These are phyloP conservation scores for Halictus ligatus DNA, from an alignment of 2,888 invertebrate genomes.

Conservation along the genomic window DNA sequence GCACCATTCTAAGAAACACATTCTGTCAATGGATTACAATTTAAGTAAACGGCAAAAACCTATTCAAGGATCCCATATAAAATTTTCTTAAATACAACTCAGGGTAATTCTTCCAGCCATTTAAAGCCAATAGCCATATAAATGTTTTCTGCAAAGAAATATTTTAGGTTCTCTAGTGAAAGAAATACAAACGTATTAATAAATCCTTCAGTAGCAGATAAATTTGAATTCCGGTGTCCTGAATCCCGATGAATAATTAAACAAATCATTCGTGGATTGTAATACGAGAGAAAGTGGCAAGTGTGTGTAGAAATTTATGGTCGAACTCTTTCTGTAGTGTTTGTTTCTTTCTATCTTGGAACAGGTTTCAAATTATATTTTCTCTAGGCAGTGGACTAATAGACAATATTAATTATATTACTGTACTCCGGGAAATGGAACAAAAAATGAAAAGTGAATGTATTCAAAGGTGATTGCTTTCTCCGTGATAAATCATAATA, in stretches of 20 bases:
- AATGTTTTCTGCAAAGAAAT: background rate
- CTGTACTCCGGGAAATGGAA: slow-evolving; percentile 6
- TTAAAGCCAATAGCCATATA: too few species aligned
- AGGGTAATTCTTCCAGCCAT: too few species aligned
- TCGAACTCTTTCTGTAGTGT: background rate
- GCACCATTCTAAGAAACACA: too few species aligned
- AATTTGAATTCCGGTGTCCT: background rate
- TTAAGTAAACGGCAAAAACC: too few species aligned
- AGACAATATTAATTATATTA: slow-evolving; percentile 23
- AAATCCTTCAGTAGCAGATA: background rate
- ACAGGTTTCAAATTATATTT: background rate
- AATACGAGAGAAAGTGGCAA: slow-evolving; percentile 10
- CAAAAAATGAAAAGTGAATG: slow-evolving; percentile 11
- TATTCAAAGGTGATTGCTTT: slow-evolving; percentile 23
- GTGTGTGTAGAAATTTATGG: background rate
- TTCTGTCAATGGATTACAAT: too few species aligned
- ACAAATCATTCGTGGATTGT: background rate
- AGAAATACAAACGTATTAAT: background rate
- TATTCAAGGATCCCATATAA: too few species aligned
- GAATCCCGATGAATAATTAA: background rate
- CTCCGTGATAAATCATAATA: slow-evolving; percentile 23
- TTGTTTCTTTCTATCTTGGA: background rate
- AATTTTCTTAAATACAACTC: too few species aligned
- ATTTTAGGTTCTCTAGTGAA: background rate
- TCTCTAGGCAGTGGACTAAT: slow-evolving; percentile 1